phyloP scores from a whole-genome alignment of 2,888 invertebrate genomes.

The Unio pictorum region DNA sequence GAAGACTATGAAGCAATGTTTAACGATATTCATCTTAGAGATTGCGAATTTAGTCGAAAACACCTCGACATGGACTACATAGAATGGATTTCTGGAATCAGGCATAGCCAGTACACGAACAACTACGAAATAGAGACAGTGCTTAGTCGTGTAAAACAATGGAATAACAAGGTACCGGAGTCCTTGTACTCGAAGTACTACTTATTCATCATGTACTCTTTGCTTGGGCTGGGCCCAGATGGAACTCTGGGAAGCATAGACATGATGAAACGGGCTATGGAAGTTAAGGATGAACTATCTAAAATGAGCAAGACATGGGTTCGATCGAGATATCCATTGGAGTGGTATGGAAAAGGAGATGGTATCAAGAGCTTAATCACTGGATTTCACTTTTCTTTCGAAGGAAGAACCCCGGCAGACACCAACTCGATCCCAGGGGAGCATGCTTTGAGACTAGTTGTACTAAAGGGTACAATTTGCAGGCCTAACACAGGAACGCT shows the following conservation, averaged over 20 bases:
- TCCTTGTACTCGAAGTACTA: constrained; percentile 28
- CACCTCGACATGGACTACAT: constrained; percentile 25
- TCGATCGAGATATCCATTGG: constrained; percentile 24
- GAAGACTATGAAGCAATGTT: constrained; percentile 25
- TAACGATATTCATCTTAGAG: constrained; percentile 4
- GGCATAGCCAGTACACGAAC: constrained; percentile 10
- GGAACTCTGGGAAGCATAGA: constrained; percentile 17
- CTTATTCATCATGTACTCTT: constrained; percentile 29
- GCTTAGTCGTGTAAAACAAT: constrained; percentile 16
- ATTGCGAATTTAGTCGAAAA: constrained; percentile 5
- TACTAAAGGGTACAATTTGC: constrained; percentile 31
- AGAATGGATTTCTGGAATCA: constrained; percentile 35
- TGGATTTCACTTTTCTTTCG: constrained; percentile 9
- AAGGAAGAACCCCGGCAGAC: no score
- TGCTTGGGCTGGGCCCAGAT: constrained; percentile 29
- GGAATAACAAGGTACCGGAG: constrained; percentile 17
- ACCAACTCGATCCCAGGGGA: background rate
- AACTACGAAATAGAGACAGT: constrained; percentile 23
- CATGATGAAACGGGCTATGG: constrained; percentile 20
- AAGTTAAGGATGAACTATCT: constrained; percentile 17
- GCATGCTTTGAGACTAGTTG: constrained; percentile 1
- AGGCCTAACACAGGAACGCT: constrained; percentile 16
- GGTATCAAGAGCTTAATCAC: constrained; percentile 21
- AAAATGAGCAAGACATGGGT: constrained; percentile 16
- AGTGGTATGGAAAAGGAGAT: constrained; percentile 30